Evolutionary conservation across 2,113 vertebrate species (phyloP), one percentile per base, ranked within the genome.

Genomic region (Boulengeromyrus knoepffleri): DNA sequence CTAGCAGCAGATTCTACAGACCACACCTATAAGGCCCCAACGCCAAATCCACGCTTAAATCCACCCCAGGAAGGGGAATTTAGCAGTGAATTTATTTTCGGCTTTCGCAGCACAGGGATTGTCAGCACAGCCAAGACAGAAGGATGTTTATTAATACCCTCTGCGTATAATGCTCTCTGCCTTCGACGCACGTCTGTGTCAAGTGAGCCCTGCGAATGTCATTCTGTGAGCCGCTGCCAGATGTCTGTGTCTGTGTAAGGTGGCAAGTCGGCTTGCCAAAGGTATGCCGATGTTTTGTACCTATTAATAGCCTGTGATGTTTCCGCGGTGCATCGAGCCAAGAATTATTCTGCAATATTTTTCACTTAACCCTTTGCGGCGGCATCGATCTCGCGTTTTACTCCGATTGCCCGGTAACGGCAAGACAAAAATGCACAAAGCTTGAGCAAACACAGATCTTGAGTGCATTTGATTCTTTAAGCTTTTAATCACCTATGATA

Each of bases 211-310:
- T 39, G 80, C 5, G 49, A 83, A 89, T 89, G 50, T 52, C 15
- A 49, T 5, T 39, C 36, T 36, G 24, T 45, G 50, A 83, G 66
- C 49, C 2, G 17, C 31, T 53, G 27, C 24, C 47, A 89, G 66
- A 89, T 52, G 66, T 39, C 88, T 89, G 49, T 45, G 31, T 52
- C 88, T 89, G 31, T 27, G 31, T 45, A 24, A 45, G 89, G 89
- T 84, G 89, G 89, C 21, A 46, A 12, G 31, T 5, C 10, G 39
- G 36, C 52, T 31, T 62, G 80, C 70, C 88, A 89, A 89, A 89
- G 74, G 19, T 42, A 89, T 13, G 88, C 5, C 8, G 21, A 27
- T 39, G 74, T 58, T 89, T 85, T 85, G 80, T 52, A 36, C 39
- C 77, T 58, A 47, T 62, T 62, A 89, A 89, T 42, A 89, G 74